Evolutionary conservation across 1,140 invertebrate genomes (phyloP).

Genomic region (Reticulitermes speratus): DNA sequence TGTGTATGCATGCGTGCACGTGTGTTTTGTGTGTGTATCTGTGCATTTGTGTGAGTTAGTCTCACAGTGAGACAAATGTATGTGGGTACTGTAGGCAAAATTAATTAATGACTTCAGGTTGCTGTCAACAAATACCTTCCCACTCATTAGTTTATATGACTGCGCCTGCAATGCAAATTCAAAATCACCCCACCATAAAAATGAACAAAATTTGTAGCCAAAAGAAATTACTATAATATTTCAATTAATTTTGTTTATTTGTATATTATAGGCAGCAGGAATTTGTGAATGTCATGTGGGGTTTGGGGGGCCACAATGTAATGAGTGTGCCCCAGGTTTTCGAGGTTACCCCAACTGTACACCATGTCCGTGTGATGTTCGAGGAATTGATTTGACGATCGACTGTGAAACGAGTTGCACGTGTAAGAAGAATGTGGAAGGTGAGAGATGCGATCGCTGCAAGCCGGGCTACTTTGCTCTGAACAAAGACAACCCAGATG

Average conservation of each 20-base stretch:
- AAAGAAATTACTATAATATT: too few species aligned
- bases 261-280: constrained; percentile 56
- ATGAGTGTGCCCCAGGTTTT: constrained; percentile 79
- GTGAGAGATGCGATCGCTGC: constrained; percentile 78
- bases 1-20: too few species aligned
- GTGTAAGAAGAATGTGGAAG: constrained; percentile 64
- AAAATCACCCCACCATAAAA: too few species aligned
- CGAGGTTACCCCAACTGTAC: constrained; percentile 77
- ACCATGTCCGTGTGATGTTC: constrained; percentile 76
- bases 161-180: too few species aligned
- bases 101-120: too few species aligned
- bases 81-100: too few species aligned
- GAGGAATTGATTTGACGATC: constrained; percentile 53
- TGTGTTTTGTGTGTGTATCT: too few species aligned
- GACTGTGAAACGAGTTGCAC: constrained; percentile 27
- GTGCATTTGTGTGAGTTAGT: too few species aligned
- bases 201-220: too few species aligned
- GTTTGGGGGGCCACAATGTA: constrained; percentile 79
- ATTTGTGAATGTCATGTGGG: constrained; percentile 80
- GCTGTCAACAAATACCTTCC: too few species aligned
- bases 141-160: too few species aligned
- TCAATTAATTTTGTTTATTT: background rate
- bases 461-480: constrained; percentile 83
- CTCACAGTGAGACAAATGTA: too few species aligned
- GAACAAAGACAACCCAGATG: constrained; percentile 68